Evolutionary conservation across 2,888 invertebrate species (phyloP), one percentile per base, ranked within the genome.

Genomic region (Monoplex corrugatus): DNA sequence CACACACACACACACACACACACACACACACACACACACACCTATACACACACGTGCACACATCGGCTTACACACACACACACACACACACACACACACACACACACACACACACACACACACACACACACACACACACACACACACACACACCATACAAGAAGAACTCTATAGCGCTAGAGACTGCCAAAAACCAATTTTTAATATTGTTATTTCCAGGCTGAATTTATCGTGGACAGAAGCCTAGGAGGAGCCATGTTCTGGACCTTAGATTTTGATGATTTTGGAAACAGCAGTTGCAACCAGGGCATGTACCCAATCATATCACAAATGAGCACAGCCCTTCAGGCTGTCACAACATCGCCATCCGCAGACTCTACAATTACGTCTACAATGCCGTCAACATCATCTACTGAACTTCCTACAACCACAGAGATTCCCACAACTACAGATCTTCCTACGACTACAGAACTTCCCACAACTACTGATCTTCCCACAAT

Each of bases 191-290:
- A n/a, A n/a, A n/a, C n/a, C n/a, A n/a, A n/a, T n/a, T n/a, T n/a
- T n/a, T n/a, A n/a, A n/a, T n/a, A n/a, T n/a, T n/a, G 8, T 57
- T 57, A 1, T 57, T 57, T 75, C 32, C 38, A 87, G 89, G 44
- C 83, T 13, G 32, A 68, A 19, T 87, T 43, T 10, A 87, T 89
- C 43, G 43, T 35, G 45, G 40, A 75, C 28, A 28, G 28, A 19
- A 40, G 43, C 2, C 45, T 86, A 0, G 89, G 82, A 23, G 89
- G 89, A 6, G 89, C 90, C 0, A 91, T 82, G 87, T 87, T 87
- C 82, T 87, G 87, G 87, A 86, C 90, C 1, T 50, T 91, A 44
- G 86, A 89, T 44, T 87, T 90, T 75, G 91, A 91, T 40, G 91
- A 91, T 38, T 90, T 90, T 72, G n/a, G 44, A 16, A 63, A 75